A percentile compares a stretch with the other conserved stretches of the same genome.
These are phyloP conservation scores for Caenorhabditis wallacei DNA, from an alignment of 2,888 invertebrate genomes.

Conservation along the genomic window DNA sequence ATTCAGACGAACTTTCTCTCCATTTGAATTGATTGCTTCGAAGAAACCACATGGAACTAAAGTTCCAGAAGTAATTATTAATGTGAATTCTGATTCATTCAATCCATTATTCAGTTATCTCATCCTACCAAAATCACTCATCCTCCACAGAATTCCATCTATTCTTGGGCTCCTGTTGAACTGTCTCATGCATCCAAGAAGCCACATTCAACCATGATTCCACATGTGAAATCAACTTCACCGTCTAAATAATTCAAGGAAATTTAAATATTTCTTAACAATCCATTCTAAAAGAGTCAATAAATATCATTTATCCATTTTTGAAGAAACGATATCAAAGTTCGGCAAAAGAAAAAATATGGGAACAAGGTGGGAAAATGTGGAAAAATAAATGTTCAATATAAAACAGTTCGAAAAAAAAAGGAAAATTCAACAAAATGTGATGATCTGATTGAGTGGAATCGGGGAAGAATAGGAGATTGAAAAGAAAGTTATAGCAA, in stretches of 20 bases:
- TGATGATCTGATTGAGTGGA: constrained; percentile 22
- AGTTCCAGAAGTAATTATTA: not conserved
- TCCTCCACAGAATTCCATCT: not conserved
- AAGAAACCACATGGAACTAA: not conserved
- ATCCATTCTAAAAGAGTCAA: too few relatives aligned
- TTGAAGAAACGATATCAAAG: too few relatives aligned
- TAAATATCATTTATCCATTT: too few relatives aligned
- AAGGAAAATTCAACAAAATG: constrained; percentile 10
- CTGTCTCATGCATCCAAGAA: not conserved
- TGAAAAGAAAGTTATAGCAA: constrained; percentile 24
- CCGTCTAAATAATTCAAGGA: too few relatives aligned
- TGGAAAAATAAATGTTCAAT: not conserved
- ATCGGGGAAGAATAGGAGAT: not conserved
- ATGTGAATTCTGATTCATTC: not conserved
- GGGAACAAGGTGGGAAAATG: not conserved
- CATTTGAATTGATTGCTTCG: not conserved
- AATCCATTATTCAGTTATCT: not conserved
- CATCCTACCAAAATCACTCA: not conserved
- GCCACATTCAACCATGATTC: not conserved
- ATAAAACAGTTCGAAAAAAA: not conserved
- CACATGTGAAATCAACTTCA: too few relatives aligned
- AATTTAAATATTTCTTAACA: too few relatives aligned
- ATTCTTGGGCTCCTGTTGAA: not conserved
- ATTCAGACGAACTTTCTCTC: not conserved
- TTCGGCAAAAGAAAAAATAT: not conserved